phyloP scores from a whole-genome alignment of 1,140 invertebrate species.

The Apocrypta bakeri region DNA sequence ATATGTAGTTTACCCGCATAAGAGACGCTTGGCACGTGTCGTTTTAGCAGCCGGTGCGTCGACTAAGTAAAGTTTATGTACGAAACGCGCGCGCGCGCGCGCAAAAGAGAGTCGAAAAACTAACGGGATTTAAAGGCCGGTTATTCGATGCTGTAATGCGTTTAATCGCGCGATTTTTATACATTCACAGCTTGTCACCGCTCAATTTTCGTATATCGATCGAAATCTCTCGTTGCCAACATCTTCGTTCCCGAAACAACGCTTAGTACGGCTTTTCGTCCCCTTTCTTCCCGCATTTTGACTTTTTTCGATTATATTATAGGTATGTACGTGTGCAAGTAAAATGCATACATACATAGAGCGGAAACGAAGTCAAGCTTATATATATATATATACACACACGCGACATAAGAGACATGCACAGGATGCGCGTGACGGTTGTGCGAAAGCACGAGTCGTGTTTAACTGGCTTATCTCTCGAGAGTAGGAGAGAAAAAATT shows the following conservation, averaged over 20 bases:
- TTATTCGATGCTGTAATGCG: background rate
- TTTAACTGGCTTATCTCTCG: background rate
- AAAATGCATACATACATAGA: too few relatives aligned
- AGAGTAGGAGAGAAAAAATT: background rate
- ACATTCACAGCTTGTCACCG: too few relatives aligned
- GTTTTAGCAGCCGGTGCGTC: background rate
- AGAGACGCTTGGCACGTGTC: slow-evolving; percentile 26
- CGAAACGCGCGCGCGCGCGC: slow-evolving; percentile 54
- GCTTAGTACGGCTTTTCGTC: too few relatives aligned
- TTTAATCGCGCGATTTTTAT: slow-evolving; percentile 31
- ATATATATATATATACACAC: background rate
- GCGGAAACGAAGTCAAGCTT: slow-evolving; percentile 55
- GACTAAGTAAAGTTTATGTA: background rate
- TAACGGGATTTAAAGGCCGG: slow-evolving; percentile 72
- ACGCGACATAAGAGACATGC: slow-evolving; percentile 20
- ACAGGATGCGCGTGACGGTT: slow-evolving; percentile 72
- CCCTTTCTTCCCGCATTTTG: background rate
- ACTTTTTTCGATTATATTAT: background rate
- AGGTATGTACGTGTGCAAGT: too few relatives aligned
- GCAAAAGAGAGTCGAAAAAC: slow-evolving; percentile 56
- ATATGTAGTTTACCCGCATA: slow-evolving; percentile 10
- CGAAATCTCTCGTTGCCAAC: too few relatives aligned
- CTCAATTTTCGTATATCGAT: background rate
- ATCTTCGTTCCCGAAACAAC: too few relatives aligned
- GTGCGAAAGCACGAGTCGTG: slow-evolving; percentile 59